Percentiles rank a stretch among this genome's conserved stretches.
phyloP scores from a whole-genome alignment of 2,113 vertebrate genomes.

The Ceyx margarethae region DNA sequence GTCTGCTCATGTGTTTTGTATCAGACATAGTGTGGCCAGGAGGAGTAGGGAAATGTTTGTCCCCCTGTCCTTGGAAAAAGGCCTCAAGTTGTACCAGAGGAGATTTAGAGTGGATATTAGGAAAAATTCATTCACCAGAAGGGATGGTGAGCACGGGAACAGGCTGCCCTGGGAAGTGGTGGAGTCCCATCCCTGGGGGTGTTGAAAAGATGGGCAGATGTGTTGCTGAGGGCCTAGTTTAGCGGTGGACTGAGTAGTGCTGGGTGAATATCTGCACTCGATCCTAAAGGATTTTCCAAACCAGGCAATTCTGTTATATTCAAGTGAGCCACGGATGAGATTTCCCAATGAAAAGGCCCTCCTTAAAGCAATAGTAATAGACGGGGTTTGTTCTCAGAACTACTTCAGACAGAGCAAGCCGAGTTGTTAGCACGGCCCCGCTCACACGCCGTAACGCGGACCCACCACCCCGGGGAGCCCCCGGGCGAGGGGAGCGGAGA shows the following conservation, averaged over 20 bases:
- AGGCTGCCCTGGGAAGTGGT: not conserved
- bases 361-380: not conserved
- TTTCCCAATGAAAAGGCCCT: not conserved
- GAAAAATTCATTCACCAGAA: not conserved
- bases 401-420: not conserved
- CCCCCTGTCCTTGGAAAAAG: not conserved
- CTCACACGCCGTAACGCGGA: not conserved
- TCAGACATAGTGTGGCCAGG: not conserved
- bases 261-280: not conserved
- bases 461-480: not conserved
- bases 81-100: not conserved
- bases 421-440: not conserved
- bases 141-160: not conserved
- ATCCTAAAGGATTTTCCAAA: not conserved
- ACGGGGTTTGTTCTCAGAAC: not conserved
- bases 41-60: not conserved
- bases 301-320: not conserved
- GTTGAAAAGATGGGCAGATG: not conserved
- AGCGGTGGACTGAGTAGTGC: not conserved
- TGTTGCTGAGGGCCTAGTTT: not conserved
- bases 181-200: not conserved
- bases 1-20: not conserved
- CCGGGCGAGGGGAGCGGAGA: accelerated
- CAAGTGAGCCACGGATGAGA: accelerated
- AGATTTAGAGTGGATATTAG: not conserved